Evolutionary conservation across 2,888 invertebrate genomes (phyloP).

Genomic region (Hirtodrosophila alboralis): DNA sequence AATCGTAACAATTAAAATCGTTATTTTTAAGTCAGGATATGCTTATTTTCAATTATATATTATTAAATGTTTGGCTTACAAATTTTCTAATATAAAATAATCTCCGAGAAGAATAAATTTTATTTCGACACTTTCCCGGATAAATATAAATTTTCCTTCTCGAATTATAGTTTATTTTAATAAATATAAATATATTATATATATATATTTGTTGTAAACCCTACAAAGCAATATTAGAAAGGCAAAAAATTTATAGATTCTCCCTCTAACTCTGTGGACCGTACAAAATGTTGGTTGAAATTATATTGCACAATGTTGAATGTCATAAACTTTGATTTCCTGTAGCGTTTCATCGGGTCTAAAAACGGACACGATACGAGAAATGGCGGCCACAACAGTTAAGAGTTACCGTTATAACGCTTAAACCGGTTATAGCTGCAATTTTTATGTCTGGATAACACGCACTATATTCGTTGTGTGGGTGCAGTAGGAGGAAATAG

Average conservation of each 20-base stretch:
- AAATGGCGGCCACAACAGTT: constrained; percentile 63
- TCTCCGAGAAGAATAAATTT: too few species aligned
- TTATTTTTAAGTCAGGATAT: too few species aligned
- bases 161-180: too few species aligned
- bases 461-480: constrained; percentile 49
- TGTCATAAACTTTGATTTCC: constrained; percentile 76
- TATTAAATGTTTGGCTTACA: too few species aligned
- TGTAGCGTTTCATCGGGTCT: constrained; percentile 39
- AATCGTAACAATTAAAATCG: too few species aligned
- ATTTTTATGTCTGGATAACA: constrained; percentile 71
- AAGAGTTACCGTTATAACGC: constrained; percentile 46
- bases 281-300: constrained; percentile 39
- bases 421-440: constrained; percentile 54
- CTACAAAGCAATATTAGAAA: not conserved
- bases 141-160: too few species aligned
- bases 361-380: constrained; percentile 38
- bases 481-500: constrained; percentile 26
- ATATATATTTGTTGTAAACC: too few species aligned
- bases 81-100: too few species aligned
- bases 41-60: too few species aligned
- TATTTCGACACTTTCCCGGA: too few species aligned
- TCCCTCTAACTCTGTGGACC: constrained; percentile 2
- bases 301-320: constrained; percentile 66
- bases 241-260: too few species aligned
- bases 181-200: too few species aligned